Evolutionary conservation across 2,888 invertebrate genomes (phyloP).

Genomic region (Ichneumon xanthorius): DNA sequence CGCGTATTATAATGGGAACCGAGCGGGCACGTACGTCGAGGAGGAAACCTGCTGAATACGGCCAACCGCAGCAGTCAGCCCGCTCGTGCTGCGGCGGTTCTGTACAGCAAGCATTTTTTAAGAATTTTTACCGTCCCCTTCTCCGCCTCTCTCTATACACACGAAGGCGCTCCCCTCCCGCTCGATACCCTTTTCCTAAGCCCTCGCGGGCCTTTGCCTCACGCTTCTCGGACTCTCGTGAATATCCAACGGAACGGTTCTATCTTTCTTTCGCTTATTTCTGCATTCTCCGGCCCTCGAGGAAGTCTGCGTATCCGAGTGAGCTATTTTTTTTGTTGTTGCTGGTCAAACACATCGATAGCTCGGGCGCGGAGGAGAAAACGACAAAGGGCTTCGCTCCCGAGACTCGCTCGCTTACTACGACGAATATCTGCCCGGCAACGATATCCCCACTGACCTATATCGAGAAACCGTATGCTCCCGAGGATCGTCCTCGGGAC

Average conservation of each 20-base stretch:
- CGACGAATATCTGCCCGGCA: constrained; percentile 29
- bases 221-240: not conserved
- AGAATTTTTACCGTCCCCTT: constrained; percentile 77
- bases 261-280: not conserved
- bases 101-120: constrained; percentile 69
- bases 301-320: constrained; percentile 8
- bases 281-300: constrained; percentile 15
- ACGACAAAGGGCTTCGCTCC: constrained; percentile 70
- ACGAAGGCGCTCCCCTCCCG: not conserved
- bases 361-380: constrained; percentile 2
- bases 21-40: not conserved
- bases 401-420: constrained; percentile 12
- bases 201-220: not conserved
- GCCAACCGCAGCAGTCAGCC: not conserved
- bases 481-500: constrained; percentile 12
- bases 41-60: constrained; percentile 9
- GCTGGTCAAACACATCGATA: constrained; percentile 13
- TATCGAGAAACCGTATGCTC: constrained; percentile 65
- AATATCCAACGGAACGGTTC: not conserved
- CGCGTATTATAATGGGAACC: constrained; percentile 11
- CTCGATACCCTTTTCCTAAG: constrained; percentile 10
- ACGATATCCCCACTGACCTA: constrained; percentile 76
- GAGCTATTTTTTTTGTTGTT: not conserved
- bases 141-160: constrained; percentile 5
- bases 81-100: not conserved